phyloP scores from a whole-genome alignment of 2,888 invertebrate genomes.

The Ditylenchus weischeri region DNA sequence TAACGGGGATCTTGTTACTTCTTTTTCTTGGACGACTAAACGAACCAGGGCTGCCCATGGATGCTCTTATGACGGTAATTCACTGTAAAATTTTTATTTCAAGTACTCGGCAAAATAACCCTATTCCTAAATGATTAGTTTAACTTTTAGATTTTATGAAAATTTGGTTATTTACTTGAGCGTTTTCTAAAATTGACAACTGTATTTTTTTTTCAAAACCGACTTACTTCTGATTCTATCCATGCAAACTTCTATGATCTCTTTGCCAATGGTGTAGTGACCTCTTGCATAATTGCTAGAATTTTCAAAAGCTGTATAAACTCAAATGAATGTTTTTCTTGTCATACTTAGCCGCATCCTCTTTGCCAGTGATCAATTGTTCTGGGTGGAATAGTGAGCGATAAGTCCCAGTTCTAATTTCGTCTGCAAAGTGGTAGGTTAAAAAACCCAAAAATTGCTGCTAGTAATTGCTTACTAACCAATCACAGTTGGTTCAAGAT shows the following conservation, averaged over 20 bases:
- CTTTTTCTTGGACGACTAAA: no score
- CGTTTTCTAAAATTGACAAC: not conserved
- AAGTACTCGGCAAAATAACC: no score
- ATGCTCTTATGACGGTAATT: no score
- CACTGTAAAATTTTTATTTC: no score
- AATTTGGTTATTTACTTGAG: not conserved
- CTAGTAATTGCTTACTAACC: slow-evolving; percentile 28
- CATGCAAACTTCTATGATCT: slow-evolving; percentile 19
- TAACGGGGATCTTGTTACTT: no score
- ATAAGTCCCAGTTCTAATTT: slow-evolving; percentile 67
- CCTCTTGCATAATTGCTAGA: slow-evolving; percentile 62
- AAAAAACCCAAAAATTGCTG: no score
- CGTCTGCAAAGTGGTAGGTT: slow-evolving; percentile 53
- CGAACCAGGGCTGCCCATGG: no score
- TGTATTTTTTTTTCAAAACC: not conserved
- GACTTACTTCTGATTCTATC: slow-evolving; percentile 15
- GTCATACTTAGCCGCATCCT: slow-evolving; percentile 63
- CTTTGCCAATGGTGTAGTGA: slow-evolving; percentile 71
- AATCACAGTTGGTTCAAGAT: slow-evolving; percentile 65
- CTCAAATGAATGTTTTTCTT: no score
- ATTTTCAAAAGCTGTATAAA: no score
- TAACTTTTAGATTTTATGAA: not conserved
- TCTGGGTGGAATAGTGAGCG: slow-evolving; percentile 86
- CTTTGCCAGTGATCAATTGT: slow-evolving; percentile 92
- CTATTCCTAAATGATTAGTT: not conserved